Percentiles rank a stretch among this genome's conserved stretches.
phyloP scores from a whole-genome alignment of 2,113 vertebrate species.

The Sialia sialis region DNA sequence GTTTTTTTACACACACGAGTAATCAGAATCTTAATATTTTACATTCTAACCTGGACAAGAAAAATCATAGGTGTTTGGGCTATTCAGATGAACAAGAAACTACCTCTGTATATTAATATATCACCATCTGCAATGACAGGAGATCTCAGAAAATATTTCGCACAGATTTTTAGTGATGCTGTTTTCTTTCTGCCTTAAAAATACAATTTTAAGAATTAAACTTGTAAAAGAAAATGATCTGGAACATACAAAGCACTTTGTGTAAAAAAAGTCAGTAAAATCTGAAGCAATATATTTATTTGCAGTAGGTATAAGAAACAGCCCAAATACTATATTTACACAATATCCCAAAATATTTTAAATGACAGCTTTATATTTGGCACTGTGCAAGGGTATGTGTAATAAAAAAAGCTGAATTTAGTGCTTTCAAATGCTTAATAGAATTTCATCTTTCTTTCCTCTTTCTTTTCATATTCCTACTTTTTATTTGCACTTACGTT shows the following conservation, averaged over 20 bases:
- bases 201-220: not conserved
- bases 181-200: not conserved
- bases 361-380: not conserved
- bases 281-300: not conserved
- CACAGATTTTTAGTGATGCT: not conserved
- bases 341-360: not conserved
- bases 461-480: not conserved
- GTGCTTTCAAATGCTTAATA: fast-evolving
- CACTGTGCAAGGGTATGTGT: not conserved
- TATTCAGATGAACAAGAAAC: not conserved
- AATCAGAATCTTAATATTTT: not conserved
- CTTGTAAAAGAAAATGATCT: not conserved
- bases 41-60: not conserved
- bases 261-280: not conserved
- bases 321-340: not conserved
- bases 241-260: not conserved
- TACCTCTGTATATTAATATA: not conserved
- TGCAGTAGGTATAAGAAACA: not conserved
- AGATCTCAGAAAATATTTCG: not conserved
- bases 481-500: not conserved
- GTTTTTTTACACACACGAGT: not conserved
- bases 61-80: not conserved
- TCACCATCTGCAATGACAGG: not conserved
- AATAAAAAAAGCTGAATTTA: not conserved
- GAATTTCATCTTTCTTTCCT: not conserved